Conservation (phyloP, 2,113 vertebrate genomes). For the Amblyopsis rosae region DNA sequence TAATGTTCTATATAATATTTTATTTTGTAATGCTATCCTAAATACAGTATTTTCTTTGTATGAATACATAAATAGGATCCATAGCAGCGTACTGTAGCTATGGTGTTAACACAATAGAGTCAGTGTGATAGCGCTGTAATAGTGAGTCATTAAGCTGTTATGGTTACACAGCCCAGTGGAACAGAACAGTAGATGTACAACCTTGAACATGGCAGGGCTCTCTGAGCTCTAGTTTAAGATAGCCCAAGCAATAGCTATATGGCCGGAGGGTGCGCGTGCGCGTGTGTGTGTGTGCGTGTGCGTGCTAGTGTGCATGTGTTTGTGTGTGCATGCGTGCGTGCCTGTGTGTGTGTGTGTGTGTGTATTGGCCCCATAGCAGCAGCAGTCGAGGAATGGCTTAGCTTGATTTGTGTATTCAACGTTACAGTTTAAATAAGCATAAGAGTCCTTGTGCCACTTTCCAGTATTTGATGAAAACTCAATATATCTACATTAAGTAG, state of each 20-base stretch:
- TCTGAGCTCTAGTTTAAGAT: slow-evolving; percentile 31
- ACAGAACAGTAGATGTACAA: slow-evolving; percentile 66
- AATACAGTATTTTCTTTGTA: too few species aligned
- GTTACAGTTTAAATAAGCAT: slow-evolving; percentile 77
- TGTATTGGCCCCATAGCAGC: slow-evolving; percentile 35
- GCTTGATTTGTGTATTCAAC: slow-evolving; percentile 72
- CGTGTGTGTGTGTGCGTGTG: neutral
- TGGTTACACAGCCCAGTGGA: slow-evolving; percentile 72
- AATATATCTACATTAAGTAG: slow-evolving; percentile 61
- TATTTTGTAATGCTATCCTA: neutral
- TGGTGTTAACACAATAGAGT: slow-evolving; percentile 68
- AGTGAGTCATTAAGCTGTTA: slow-evolving; percentile 75
- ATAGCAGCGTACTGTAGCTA: slow-evolving; percentile 32
- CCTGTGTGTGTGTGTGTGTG: neutral
- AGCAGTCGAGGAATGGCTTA: neutral
- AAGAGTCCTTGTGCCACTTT: slow-evolving; percentile 50
- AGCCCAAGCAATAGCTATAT: slow-evolving; percentile 38
- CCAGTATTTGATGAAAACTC: slow-evolving; percentile 70
- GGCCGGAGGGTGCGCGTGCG: slow-evolving; percentile 35
- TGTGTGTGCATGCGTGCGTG: neutral
- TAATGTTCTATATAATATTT: too few species aligned
- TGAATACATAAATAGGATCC: too few species aligned
- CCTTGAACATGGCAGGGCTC: slow-evolving; percentile 66
- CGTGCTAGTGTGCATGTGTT: neutral
- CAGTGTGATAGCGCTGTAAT: slow-evolving; percentile 72